Conservation (phyloP, 2,113 vertebrate genomes). For the Xenus cinereus region DNA sequence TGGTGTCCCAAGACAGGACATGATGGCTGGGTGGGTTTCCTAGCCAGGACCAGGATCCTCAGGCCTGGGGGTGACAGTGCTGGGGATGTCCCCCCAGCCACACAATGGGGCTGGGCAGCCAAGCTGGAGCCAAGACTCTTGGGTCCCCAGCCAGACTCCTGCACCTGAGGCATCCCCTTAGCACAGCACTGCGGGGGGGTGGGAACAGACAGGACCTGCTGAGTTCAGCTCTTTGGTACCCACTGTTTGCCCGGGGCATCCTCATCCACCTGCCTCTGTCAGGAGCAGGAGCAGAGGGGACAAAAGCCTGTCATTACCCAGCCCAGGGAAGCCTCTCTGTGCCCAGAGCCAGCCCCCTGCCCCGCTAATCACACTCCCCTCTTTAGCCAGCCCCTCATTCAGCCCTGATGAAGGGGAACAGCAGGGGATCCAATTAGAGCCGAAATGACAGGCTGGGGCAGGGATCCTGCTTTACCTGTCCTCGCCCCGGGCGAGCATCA, state of each 20-base stretch:
- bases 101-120: not conserved
- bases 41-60: not conserved
- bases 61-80: not conserved
- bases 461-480: not conserved
- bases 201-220: not conserved
- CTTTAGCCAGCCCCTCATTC: not conserved
- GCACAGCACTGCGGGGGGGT: not conserved
- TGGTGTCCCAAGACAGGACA: not conserved
- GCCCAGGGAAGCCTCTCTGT: not conserved
- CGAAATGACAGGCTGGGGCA: not conserved
- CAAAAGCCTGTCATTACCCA: conserved; percentile 36
- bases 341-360: conserved; percentile 34
- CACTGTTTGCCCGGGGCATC: not conserved
- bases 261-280: not conserved
- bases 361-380: not conserved
- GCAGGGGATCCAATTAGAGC: conserved; percentile 28
- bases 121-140: not conserved
- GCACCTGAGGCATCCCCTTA: not conserved
- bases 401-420: conserved; percentile 6
- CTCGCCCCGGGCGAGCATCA: not conserved
- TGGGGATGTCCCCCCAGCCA: not conserved
- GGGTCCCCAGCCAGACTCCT: accelerated
- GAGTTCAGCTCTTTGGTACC: conserved; percentile 9
- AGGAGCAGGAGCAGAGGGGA: not conserved
- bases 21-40: not conserved